Evolutionary conservation across 2,797 vertebrate genomes (phyloP).

Genomic region (Xyrichtys novacula): DNA sequence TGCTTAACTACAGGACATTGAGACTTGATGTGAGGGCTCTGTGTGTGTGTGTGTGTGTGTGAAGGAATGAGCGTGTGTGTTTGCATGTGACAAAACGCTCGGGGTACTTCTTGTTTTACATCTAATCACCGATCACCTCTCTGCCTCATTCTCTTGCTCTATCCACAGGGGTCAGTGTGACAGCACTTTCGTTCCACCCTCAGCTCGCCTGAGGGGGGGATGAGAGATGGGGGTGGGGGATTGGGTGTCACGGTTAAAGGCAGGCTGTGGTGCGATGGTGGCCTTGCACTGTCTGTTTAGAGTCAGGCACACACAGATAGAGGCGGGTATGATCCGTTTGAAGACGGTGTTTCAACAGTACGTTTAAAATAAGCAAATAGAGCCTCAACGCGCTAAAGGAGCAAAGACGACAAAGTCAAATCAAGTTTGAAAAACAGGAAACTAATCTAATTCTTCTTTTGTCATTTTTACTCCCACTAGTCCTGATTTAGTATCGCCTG

Average conservation of each 20-base stretch:
- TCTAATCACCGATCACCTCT: conserved; percentile 63
- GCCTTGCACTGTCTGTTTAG: conserved; percentile 67
- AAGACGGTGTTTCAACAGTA: conserved; percentile 21
- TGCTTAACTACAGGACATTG: conserved; percentile 53
- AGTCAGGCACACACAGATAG: conserved; percentile 46
- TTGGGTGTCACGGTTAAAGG: conserved; percentile 70
- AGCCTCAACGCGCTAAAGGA: too few relatives aligned
- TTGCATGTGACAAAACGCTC: conserved; percentile 36
- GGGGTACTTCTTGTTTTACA: conserved; percentile 39
- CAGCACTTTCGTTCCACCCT: conserved; percentile 59
- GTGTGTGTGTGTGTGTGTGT: conserved; percentile 12
- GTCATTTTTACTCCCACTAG: background rate
- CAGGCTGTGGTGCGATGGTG: conserved; percentile 59
- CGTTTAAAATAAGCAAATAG: background rate
- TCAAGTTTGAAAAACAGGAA: background rate
- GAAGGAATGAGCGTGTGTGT: conserved; percentile 31
- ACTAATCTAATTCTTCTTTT: background rate
- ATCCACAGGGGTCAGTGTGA: conserved; percentile 76
- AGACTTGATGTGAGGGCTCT: conserved; percentile 45
- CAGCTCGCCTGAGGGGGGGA: conserved; percentile 33
- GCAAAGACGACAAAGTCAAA: background rate
- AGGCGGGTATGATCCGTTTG: conserved; percentile 33
- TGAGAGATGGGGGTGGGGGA: background rate
- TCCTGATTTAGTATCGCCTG: conserved; percentile 8
- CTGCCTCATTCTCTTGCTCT: conserved; percentile 60